A percentile compares a stretch with the other conserved stretches of the same genome.
Conservation (phyloP, 2,888 invertebrate species). For the Heteropelma amictum region DNA sequence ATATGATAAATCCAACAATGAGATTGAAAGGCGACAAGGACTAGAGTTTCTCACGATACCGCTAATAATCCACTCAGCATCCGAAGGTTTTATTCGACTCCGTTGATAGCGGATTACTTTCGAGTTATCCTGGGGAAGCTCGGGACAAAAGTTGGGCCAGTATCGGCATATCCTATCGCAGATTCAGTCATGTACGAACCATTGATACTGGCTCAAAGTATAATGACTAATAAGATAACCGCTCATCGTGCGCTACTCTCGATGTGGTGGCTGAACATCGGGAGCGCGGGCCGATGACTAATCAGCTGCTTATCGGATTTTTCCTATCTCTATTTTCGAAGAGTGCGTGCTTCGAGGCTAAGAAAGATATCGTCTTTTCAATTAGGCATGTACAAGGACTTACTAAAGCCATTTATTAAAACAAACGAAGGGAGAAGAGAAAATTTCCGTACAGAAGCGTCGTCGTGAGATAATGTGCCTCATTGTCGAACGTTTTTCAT, state of each 20-base stretch:
- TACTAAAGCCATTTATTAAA: neutral
- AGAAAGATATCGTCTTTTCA: conserved; percentile 1
- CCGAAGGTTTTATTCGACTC: conserved; percentile 20
- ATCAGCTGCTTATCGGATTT: conserved; percentile 34
- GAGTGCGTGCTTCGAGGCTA: conserved; percentile 6
- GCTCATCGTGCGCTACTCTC: conserved; percentile 7
- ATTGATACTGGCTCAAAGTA: conserved; percentile 16
- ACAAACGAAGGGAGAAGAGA: neutral
- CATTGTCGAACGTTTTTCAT: neutral
- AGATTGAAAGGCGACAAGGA: conserved; percentile 37
- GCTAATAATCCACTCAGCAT: conserved; percentile 46
- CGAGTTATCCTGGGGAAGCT: conserved; percentile 19
- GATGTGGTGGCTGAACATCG: conserved; percentile 41
- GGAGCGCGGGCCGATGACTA: conserved; percentile 30
- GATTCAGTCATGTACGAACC: conserved; percentile 4
- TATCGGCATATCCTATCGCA: conserved; percentile 9
- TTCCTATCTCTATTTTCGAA: conserved; percentile 4
- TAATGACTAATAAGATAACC: conserved; percentile 2
- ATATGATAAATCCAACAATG: conserved; percentile 1
- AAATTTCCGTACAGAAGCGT: neutral
- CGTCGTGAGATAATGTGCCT: neutral
- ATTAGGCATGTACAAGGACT: neutral
- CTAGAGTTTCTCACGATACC: conserved; percentile 51
- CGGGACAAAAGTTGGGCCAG: conserved; percentile 22
- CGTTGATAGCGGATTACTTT: neutral